A percentile compares a stretch with the other conserved stretches of the same genome.
Conservation (phyloP, 2,888 invertebrate genomes). For the Bimastos eiseni region DNA sequence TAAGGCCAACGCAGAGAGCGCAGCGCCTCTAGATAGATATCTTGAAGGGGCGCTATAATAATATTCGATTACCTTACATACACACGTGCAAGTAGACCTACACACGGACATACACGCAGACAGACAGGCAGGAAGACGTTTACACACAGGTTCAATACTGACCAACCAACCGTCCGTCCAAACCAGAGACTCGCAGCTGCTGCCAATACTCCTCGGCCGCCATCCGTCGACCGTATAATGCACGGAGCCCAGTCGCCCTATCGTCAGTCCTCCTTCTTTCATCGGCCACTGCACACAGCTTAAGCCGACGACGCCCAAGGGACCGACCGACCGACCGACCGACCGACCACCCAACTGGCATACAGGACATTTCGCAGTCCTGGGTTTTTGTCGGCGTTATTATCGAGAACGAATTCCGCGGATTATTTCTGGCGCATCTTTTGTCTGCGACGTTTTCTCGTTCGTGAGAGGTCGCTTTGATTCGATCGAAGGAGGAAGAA, state of each 20-base stretch:
- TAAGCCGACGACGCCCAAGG: background rate
- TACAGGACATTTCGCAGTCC: background rate
- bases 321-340: background rate
- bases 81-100: too few relatives aligned
- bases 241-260: background rate
- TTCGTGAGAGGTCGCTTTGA: background rate
- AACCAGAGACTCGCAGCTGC: background rate
- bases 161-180: background rate
- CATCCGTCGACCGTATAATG: too few relatives aligned
- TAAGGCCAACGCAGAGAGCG: too few relatives aligned
- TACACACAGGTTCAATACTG: too few relatives aligned
- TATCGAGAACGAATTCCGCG: background rate
- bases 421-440: background rate
- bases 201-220: background rate
- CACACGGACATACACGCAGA: too few relatives aligned
- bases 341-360: background rate
- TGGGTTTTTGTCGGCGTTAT: background rate
- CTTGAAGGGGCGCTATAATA: too few relatives aligned
- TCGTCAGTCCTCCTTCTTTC: background rate
- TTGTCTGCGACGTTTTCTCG: background rate
- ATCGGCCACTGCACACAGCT: background rate
- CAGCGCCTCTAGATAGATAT: too few relatives aligned
- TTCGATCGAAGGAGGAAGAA: background rate
- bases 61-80: too few relatives aligned
- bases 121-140: too few relatives aligned